Percentiles rank a stretch among this genome's conserved stretches.
These are phyloP conservation scores for Pollimyrus isidori DNA, from an alignment of 2,113 vertebrate genomes.

Conservation along the genomic window DNA sequence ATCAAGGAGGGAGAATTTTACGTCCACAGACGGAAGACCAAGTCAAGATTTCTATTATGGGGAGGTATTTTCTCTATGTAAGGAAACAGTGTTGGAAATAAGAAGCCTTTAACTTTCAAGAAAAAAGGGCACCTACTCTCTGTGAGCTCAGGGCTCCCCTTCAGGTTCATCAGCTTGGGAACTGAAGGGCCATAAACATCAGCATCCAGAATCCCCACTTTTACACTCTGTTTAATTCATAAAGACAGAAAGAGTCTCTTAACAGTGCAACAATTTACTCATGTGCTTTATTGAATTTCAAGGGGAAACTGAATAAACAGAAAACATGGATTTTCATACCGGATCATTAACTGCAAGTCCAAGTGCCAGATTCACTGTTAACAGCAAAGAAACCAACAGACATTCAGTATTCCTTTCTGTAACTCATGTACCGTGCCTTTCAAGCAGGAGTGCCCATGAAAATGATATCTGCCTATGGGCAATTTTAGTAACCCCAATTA, in stretches of 20 bases:
- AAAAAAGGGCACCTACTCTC: conserved; percentile 64
- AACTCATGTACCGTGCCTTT: background rate
- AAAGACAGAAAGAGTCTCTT: background rate
- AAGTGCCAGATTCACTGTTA: conserved; percentile 87
- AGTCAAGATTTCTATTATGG: background rate
- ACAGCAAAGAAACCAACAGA: conserved; percentile 1
- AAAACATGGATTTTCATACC: conserved; percentile 50
- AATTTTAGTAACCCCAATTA: too few relatives aligned
- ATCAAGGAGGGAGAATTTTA: conserved; percentile 16
- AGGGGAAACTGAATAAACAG: background rate
- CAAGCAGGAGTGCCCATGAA: background rate
- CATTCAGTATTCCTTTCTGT: background rate
- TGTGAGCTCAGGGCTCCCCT: conserved; percentile 82
- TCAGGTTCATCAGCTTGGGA: conserved; percentile 94
- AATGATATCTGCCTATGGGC: too few relatives aligned
- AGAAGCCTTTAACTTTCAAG: background rate
- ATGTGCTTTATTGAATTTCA: background rate
- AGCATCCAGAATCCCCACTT: conserved; percentile 83
- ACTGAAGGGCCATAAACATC: conserved; percentile 89
- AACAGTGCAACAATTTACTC: background rate
- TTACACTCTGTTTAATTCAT: conserved; percentile 59
- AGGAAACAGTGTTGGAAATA: background rate
- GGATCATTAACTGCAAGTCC: conserved; percentile 74
- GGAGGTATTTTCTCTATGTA: background rate
- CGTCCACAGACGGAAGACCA: conserved; percentile 9